Conservation (phyloP, 2,888 invertebrate genomes). For the Chalcis sispes region DNA sequence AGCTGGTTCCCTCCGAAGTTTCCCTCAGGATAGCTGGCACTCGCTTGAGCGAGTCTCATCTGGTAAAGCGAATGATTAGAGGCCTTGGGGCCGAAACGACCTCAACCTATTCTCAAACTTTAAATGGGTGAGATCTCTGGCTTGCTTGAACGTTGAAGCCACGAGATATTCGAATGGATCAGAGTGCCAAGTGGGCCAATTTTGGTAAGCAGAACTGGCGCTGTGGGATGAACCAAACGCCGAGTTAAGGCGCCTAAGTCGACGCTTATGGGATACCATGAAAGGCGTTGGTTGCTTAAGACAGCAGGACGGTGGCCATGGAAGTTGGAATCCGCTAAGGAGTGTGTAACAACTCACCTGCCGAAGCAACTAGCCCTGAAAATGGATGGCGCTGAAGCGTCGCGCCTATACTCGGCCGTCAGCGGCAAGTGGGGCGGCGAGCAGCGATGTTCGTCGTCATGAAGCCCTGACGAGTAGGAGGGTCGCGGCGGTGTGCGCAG, state of each 20-base stretch:
- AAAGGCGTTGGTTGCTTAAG: constrained; percentile 79
- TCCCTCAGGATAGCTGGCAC: constrained; percentile 69
- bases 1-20: constrained; percentile 66
- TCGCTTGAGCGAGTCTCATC: constrained; percentile 71
- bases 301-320: constrained; percentile 86
- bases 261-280: too few relatives aligned
- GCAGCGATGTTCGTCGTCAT: constrained; percentile 70
- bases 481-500: constrained; percentile 75
- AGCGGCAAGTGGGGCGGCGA: constrained; percentile 72
- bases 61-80: constrained; percentile 87
- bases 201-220: too few relatives aligned
- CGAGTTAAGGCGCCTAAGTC: too few relatives aligned
- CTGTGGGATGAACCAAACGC: too few relatives aligned
- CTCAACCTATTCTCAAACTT: constrained; percentile 87
- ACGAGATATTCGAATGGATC: too few relatives aligned
- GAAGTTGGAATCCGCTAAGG: constrained; percentile 81
- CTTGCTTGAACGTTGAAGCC: constrained; percentile 79
- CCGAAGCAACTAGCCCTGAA: constrained; percentile 82
- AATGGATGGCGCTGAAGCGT: constrained; percentile 82
- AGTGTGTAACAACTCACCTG: constrained; percentile 79
- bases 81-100: constrained; percentile 83
- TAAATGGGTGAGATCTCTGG: constrained; percentile 84
- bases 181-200: too few relatives aligned
- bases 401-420: constrained; percentile 79
- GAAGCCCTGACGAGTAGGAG: constrained; percentile 80